Evolutionary conservation across 2,888 invertebrate genomes (phyloP), one percentile per base, ranked within the genome.

Genomic region (Drosophila aldrichi): DNA sequence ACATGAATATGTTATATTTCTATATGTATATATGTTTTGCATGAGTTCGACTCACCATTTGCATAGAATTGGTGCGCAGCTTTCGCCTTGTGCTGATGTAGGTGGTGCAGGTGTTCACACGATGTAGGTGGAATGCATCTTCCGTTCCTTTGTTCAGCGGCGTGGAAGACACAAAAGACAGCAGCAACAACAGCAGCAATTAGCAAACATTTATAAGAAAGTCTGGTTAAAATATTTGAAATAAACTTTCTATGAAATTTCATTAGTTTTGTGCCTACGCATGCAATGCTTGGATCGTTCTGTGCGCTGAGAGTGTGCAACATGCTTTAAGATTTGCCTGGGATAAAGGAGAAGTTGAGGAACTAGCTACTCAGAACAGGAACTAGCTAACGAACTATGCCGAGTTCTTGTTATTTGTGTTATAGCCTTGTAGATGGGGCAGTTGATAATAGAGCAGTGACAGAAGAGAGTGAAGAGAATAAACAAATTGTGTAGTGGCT

Each of bases 81-180:
- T 93, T 93, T 90, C 94, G 93, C 62, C 94, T 93, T 81, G 95
- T 93, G 90, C 95, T 95, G 80, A 95, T 93, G 92, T 95, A 95
- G 4, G 95, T 95, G 66, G 95, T 95, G 91, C 94, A 94, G 20
- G 95, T 95, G 92, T 95, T 95, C 89, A 94, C 94, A 74, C 95
- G 93, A 77, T 95, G 94, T 25, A 95, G 93, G 70, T 94, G 92
- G 68, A 94, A 94, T 78, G 94, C 94, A 88, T 94, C 94, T 77
- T 93, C 93, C 79, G 91, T 92, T 89, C 93, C 93, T 91, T 61
- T 73, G 40, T 61, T 16, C 16, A 16, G 36, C 29, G 60, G 49
- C 46, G 44, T 41, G 34, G 44, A 41, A 41, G 22, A 36, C 48
- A 58, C 49, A 63, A 40, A 32, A 38, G 46, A 16, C 54, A 38